Base-by-base conservation (phyloP, 2,888 invertebrate genomes). In the Ptychoptera albimana region DNA sequence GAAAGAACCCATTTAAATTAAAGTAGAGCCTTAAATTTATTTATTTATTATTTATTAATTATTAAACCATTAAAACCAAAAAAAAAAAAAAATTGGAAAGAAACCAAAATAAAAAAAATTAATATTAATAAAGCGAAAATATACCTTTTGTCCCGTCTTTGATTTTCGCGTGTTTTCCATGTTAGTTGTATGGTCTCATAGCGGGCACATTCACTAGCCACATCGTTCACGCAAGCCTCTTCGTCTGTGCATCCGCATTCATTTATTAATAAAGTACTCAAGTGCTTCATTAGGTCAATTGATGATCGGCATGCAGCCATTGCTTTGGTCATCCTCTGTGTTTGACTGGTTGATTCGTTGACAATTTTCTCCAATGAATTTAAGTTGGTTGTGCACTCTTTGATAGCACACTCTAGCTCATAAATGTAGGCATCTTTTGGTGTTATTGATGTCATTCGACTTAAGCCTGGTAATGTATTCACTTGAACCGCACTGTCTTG, bases 371-470 rank as follows among this genome's bases (percentile, higher is more conserved):
- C 75, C 15, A 88, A 64, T 8, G 74, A 70, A 44, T 79, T 74
- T 4, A 88, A 64, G 48, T 80, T 74, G 8, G 69, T 70, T 40
- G 72, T 71, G 50, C 83, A 79, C 56, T 89, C 88, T 37, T 66
- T 66, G 5, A 87, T 70, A 0, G 86, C 88, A 4, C 77, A 74
- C 36, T 74, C 70, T 34, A 89, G 63, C 60, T 89, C 87, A 53
- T 75, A 77, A 44, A 78, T 66, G 57, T 87, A 89, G 1, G 86
- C 87, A 57, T 88, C 87, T 60, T 82, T 81, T 5, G 85, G 79
- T 37, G 85, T 85, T 48, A 80, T 75, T 11, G 79, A 77, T 1
- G 79, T 79, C 66, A 79, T 75, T 14, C 71, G 66, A 39, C 71
- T 67, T 39, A 77, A 55, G 37, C 69, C 68, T 0, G 74, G 74